Base-by-base conservation (phyloP, 2,888 invertebrate species). In the Ommatoiulus sabulosus region DNA sequence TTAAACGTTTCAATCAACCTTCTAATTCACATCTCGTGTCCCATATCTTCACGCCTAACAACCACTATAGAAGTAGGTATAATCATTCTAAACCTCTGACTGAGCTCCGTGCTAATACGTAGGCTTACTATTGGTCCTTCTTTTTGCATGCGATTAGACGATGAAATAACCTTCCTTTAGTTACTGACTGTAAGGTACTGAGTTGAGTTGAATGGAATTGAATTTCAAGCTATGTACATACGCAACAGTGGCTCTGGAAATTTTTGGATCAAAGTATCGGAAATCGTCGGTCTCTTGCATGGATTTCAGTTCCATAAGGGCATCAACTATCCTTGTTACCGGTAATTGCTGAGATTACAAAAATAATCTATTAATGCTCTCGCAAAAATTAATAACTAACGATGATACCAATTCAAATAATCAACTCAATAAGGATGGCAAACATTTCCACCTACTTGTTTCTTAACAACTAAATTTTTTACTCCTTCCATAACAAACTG, bases 401-500 rank as follows among this genome's bases (percentile, higher is more conserved):
- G 46, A 86, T 63, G 20, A 20, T 63, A 4, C 20, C 63, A 3
- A 63, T 63, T 63, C 8, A 52, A 2, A 52, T 15, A 63, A 63
- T 63, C 63, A 63, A 3, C n/a, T 15, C 63, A 7, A 8, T 0
- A 63, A 4, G 5, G n/a, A 20, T 6, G 20, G 20, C 5, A 20
- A 63, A 6, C 20, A 63, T 6, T 8, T 63, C n/a, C n/a, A 94
- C 96, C 95, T 93, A 97, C 97, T 93, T 99, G 99, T 94, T 97
- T 96, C 93, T 99, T 99, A 10, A 99, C 97, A 24, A 99, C 99
- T 91, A 99, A 95, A 94, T 99, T 99, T 93, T 99, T 98, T 0
- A 99, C 99, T 63, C 99, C 99, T 93, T 99, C 99, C 99, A 99
- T 99, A 0, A 99, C 98, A 93, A 99, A 99, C 57, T 97, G 97